These are phyloP conservation scores for Oreochromis aureus DNA, from an alignment of 2,113 vertebrate genomes.

Conservation along the genomic window DNA sequence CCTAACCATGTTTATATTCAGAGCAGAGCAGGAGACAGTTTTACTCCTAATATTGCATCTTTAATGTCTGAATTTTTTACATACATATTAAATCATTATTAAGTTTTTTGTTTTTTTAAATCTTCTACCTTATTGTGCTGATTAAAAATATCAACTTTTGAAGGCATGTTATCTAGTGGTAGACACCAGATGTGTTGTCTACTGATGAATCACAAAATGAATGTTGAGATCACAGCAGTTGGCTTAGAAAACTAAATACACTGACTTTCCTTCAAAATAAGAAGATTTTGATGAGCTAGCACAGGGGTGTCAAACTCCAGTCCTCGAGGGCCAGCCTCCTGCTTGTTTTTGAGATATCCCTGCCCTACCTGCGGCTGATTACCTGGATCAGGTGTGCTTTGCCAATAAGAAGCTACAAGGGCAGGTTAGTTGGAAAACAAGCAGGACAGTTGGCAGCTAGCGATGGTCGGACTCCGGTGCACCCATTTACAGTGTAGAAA, in stretches of 20 bases:
- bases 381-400: no score
- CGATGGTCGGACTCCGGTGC: neutral
- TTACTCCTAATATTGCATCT: neutral
- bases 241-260: neutral
- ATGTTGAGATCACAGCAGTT: neutral
- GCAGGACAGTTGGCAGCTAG: neutral
- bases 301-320: no score
- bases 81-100: neutral
- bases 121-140: neutral
- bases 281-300: neutral
- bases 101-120: neutral
- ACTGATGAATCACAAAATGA: rapidly evolving
- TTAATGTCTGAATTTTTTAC: neutral
- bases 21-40: neutral
- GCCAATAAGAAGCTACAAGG: no score
- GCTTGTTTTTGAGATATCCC: no score
- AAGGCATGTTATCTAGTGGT: neutral
- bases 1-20: neutral
- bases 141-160: neutral
- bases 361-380: no score
- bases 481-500: neutral
- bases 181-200: neutral
- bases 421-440: no score
- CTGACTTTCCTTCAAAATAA: neutral
- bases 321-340: no score